Conservation (phyloP, 2,113 vertebrate genomes). For the Elanus axillaris region DNA sequence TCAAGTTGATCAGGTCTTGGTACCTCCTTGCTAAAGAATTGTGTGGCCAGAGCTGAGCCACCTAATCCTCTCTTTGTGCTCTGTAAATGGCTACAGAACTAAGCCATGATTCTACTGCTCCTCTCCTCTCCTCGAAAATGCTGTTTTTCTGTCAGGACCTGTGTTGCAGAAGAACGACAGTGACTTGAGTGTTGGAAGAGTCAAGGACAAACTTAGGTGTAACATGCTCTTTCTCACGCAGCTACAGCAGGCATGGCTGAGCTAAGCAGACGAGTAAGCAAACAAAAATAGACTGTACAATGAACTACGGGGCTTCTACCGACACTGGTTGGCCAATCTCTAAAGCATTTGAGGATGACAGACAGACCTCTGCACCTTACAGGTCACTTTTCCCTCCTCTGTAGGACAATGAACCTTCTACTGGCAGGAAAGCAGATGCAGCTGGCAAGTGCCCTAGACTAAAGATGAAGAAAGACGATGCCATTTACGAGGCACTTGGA, state of each 20-base stretch:
- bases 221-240: not conserved
- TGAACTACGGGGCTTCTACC: not conserved
- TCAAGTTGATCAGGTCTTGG: not conserved
- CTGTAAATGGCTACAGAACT: not conserved
- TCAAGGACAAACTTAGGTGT: not conserved
- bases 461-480: not conserved
- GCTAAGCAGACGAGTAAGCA: not conserved
- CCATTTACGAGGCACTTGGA: not conserved
- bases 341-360: not conserved
- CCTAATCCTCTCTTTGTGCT: not conserved
- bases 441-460: not conserved
- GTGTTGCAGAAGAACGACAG: accelerated
- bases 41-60: not conserved
- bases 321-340: not conserved
- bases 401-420: not conserved
- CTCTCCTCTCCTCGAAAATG: not conserved
- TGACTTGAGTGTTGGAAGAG: not conserved
- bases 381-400: not conserved
- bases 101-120: not conserved
- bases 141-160: not conserved
- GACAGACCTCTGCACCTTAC: not conserved
- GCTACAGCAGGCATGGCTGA: not conserved
- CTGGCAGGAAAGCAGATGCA: not conserved
- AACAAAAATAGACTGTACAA: not conserved
- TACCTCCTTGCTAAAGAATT: not conserved